phyloP scores from a whole-genome alignment of 2,797 vertebrate species.

The Mus minutoides region DNA sequence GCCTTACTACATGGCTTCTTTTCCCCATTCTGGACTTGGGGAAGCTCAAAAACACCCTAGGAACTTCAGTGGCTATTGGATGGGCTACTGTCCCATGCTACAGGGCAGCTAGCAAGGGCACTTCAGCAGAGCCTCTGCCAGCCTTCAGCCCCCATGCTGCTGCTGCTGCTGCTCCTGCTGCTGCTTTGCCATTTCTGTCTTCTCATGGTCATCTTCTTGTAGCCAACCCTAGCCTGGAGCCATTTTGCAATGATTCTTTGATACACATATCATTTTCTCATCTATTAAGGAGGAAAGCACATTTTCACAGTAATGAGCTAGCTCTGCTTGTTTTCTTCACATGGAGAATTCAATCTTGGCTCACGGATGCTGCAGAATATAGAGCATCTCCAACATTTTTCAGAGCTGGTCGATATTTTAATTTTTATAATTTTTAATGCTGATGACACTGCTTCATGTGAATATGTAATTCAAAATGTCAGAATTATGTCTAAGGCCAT shows the following conservation, averaged over 20 bases:
- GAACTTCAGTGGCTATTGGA: neutral
- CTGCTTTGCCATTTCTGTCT: neutral
- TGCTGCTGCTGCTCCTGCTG: neutral
- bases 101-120: neutral
- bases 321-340: neutral
- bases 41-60: neutral
- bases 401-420: neutral
- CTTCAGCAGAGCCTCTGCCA: neutral
- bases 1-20: neutral
- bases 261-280: neutral
- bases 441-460: neutral
- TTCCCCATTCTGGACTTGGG: neutral
- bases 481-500: neutral
- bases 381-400: neutral
- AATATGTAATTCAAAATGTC: neutral
- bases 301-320: neutral
- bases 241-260: neutral
- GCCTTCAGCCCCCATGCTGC: neutral
- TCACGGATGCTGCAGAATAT: neutral
- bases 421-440: neutral
- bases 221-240: neutral
- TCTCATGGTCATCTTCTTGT: neutral
- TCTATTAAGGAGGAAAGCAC: neutral
- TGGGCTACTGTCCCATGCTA: fast-evolving
- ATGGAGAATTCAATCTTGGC: neutral